Conservation (phyloP, 2,888 invertebrate species). For the Sicus ferrugineus region DNA sequence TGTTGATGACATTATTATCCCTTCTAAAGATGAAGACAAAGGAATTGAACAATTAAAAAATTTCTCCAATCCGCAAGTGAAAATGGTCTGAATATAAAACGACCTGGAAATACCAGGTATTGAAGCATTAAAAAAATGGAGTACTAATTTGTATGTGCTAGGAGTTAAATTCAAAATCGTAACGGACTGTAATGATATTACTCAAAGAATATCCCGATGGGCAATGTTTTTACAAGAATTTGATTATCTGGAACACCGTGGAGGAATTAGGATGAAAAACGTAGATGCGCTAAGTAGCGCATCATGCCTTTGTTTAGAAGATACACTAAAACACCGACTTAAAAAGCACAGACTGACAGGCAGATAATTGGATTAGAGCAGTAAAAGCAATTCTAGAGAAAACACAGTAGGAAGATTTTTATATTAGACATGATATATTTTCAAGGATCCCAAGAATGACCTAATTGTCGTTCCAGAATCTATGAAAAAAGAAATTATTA, state of each 20-base stretch:
- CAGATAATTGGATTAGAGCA: constrained; percentile 14
- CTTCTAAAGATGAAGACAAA: constrained; percentile 34
- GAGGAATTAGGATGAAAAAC: not conserved
- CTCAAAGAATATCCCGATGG: too few relatives aligned
- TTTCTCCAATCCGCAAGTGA: too few relatives aligned
- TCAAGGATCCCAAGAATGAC: not conserved
- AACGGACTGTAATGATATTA: too few relatives aligned
- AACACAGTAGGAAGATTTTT: constrained; percentile 17
- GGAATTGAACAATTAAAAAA: constrained; percentile 24
- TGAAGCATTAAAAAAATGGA: not conserved
- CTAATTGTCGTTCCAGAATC: constrained; percentile 5
- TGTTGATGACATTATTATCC: constrained; percentile 41
- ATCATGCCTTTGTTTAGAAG: not conserved
- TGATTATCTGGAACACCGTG: not conserved
- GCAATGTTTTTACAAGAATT: too few relatives aligned
- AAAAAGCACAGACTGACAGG: not conserved
- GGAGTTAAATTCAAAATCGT: not conserved
- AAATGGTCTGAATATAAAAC: not conserved
- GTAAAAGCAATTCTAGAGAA: constrained; percentile 30
- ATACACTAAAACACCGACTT: constrained; percentile 1
- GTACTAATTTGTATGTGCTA: not conserved
- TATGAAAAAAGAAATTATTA: not conserved
- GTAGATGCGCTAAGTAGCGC: not conserved
- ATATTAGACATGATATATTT: not conserved
- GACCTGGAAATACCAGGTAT: not conserved